These are phyloP conservation scores for Bujurquina vittata DNA, from an alignment of 2,113 vertebrate genomes.

Conservation along the genomic window DNA sequence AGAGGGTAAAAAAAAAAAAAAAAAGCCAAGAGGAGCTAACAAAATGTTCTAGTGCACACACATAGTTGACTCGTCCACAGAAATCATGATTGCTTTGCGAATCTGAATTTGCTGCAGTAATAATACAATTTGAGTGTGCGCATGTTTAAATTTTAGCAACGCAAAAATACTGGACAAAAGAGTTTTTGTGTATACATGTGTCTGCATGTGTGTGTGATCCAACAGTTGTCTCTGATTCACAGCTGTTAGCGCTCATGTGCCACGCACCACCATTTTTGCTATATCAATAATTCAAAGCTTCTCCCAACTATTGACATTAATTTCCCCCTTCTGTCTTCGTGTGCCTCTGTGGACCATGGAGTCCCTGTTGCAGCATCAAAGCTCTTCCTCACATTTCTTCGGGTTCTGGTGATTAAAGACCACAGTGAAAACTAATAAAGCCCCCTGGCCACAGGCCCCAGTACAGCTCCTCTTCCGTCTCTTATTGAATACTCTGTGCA, in stretches of 20 bases:
- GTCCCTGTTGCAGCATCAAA: constrained; percentile 4
- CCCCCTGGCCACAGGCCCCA: constrained; percentile 34
- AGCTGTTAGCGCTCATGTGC: constrained; percentile 17
- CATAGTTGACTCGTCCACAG: not conserved
- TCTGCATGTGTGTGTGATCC: constrained; percentile 24
- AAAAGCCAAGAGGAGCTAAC: not conserved
- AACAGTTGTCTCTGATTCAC: constrained; percentile 45
- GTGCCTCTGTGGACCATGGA: constrained; percentile 4
- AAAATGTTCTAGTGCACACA: not conserved
- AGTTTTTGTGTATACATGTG: not conserved
- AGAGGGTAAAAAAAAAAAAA: not conserved
- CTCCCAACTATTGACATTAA: constrained; percentile 40
- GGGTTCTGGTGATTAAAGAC: constrained; percentile 53
- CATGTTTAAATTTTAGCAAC: constrained; percentile 1
- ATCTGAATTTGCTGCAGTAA: constrained; percentile 1
- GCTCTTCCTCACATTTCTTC: constrained; percentile 5
- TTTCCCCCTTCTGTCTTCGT: constrained; percentile 37
- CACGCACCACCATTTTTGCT: constrained; percentile 12
- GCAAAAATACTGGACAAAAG: not conserved
- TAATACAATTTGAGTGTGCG: constrained; percentile 1
- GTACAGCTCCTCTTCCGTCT: constrained; percentile 3
- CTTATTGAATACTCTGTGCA: constrained; percentile 37
- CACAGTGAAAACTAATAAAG: constrained; percentile 30
- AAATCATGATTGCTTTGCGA: not conserved
- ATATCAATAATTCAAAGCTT: constrained; percentile 48